phyloP scores from a whole-genome alignment of 2,113 vertebrate species.

The Puffinus mauretanicus region DNA sequence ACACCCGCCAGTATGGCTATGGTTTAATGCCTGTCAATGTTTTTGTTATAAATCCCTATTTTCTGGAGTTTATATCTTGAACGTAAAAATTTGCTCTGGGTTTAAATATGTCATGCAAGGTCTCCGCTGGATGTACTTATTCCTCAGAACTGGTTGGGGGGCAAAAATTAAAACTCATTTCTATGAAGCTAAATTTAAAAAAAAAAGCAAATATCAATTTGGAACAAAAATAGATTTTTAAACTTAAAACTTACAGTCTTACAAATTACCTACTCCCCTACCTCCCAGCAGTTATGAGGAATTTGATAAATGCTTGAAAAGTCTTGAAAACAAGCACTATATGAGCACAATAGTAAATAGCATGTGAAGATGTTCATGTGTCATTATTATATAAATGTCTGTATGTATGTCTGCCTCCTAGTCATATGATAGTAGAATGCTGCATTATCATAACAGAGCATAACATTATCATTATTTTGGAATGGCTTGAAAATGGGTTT shows the following conservation, averaged over 20 bases:
- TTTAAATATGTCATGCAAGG: background rate
- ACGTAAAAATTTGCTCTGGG: background rate
- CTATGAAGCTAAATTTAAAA: background rate
- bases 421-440: background rate
- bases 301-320: background rate
- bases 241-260: background rate
- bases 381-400: background rate
- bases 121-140: background rate
- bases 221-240: background rate
- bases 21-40: slow-evolving; percentile 9
- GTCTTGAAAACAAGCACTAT: background rate
- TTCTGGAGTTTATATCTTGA: slow-evolving; percentile 8
- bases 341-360: background rate
- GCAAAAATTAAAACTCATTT: background rate
- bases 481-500: background rate
- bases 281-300: background rate
- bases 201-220: background rate
- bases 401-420: background rate
- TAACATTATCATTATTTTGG: background rate
- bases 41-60: slow-evolving; percentile 33
- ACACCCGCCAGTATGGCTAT: background rate
- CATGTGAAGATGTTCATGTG: background rate
- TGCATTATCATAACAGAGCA: background rate
- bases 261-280: background rate
- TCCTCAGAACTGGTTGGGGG: background rate